A percentile compares a stretch with the other conserved stretches of the same genome.
phyloP scores from a whole-genome alignment of 2,113 vertebrate genomes.

The Corvus moneduloides region DNA sequence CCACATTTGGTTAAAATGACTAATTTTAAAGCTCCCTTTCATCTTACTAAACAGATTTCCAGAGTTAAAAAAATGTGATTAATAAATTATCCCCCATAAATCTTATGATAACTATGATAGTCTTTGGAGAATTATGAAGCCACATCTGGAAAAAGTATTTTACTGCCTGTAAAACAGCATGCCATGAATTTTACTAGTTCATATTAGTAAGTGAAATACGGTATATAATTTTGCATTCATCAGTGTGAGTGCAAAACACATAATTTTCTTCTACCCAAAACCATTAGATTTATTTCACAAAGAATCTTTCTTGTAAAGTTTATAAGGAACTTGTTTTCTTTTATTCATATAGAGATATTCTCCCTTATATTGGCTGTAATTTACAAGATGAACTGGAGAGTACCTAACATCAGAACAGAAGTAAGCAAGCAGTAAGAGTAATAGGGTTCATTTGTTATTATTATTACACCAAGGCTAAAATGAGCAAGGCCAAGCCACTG shows the following conservation, averaged over 20 bases:
- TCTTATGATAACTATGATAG: slow-evolving; percentile 85
- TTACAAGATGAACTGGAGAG: slow-evolving; percentile 58
- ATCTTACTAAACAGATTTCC: slow-evolving; percentile 82
- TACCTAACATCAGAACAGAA: slow-evolving; percentile 36
- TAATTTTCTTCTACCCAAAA: slow-evolving; percentile 61
- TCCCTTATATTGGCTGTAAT: slow-evolving; percentile 39
- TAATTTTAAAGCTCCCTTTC: slow-evolving; percentile 82
- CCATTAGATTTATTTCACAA: slow-evolving; percentile 72
- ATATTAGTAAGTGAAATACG: slow-evolving; percentile 79
- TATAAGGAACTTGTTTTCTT: slow-evolving; percentile 68
- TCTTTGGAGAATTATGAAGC: slow-evolving; percentile 85
- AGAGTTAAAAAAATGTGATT: slow-evolving; percentile 80
- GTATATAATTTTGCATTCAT: slow-evolving; percentile 73
- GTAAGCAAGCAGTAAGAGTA: slow-evolving; percentile 58
- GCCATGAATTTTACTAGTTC: slow-evolving; percentile 77
- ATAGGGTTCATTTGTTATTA: slow-evolving; percentile 51
- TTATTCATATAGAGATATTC: slow-evolving; percentile 40
- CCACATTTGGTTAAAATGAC: slow-evolving; percentile 80
- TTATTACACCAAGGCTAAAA: slow-evolving; percentile 50
- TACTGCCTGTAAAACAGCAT: slow-evolving; percentile 81
- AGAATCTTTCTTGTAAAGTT: slow-evolving; percentile 74
- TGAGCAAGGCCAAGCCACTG: slow-evolving; percentile 41
- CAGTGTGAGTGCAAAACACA: slow-evolving; percentile 50
- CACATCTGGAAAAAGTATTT: slow-evolving; percentile 89
- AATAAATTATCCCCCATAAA: slow-evolving; percentile 89